Evolutionary conservation across 2,888 invertebrate genomes (phyloP), one percentile per base, ranked within the genome.

Genomic region (Drosophila prolongata): DNA sequence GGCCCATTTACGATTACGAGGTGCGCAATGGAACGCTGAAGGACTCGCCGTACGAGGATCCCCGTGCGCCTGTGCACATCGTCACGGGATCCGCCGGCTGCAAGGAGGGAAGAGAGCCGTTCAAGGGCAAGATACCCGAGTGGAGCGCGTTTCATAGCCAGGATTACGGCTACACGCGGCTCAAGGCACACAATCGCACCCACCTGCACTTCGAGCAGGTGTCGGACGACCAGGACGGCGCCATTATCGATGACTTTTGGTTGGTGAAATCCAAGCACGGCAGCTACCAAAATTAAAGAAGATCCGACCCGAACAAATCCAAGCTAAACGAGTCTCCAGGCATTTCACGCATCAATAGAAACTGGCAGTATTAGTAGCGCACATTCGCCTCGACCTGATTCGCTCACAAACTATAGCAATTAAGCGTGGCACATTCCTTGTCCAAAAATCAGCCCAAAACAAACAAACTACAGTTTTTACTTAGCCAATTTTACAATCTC

Each of bases 121-220:
- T 97, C 90, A 92, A 93, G 24, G 89, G 93, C 19, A 80, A 88
- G 34, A 89, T 90, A 79, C 95, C 95, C 0, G 90, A 93, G 0
- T 98, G 97, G 97, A 97, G 97, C 47, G 98, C 98, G 1, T 96
- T 96, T 91, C 95, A 96, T 35, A 97, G 95, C 72, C 93, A 92
- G 61, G 98, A 99, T 93, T 99, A 99, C 93, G 99, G 99, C 0
- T 99, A 98, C 92, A 97, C 97, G 1, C 93, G 97, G 61, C 93
- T 99, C 93, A 94, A 94, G 83, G 95, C 95, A 0, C 93, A 94
- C 87, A 99, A 99, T 93, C 90, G 89, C 11, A 96, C 97, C 0
- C 99, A 99, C 93, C 91, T 99, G 43, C 95, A 97, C 91, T 93
- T 98, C 76, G 97, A 99, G 90, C 98, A 99, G 94, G 95, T 96